Evolutionary conservation across 2,113 vertebrate genomes (phyloP), one percentile per base, ranked within the genome.

Genomic region (Colistium nudipinnis): DNA sequence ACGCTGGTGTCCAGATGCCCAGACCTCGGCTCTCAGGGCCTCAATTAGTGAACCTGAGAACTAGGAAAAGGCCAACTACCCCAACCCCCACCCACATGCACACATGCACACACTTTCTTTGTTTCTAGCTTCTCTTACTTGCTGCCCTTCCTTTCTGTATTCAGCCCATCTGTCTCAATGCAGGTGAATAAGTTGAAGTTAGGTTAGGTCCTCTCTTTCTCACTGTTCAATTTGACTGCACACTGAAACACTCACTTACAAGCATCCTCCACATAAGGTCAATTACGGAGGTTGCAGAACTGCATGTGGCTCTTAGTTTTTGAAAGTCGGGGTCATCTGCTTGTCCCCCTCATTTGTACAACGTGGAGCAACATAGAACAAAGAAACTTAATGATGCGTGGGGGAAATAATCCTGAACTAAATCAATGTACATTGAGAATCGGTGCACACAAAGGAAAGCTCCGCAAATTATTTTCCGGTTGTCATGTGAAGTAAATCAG

Each of bases 31-130:
- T 86, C 89, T 92, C 87, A 87, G 87, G 91, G 76, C 84, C 88
- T 94, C 94, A 94, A 95, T 95, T 95, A 92, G 90, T 89, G 88
- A 93, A 94, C 93, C 89, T 91, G 80, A 81, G 61, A 91, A 93
- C 92, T 88, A 88, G 78, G 89, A 93, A 92, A 93, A 92, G 90
- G 92, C 89, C 91, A 94, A 94, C 94, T 94, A 95, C 47, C 74
- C 91, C 74, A 77, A 45, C 68, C 88, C 82, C 16, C 41, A 9
- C 28, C 49, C 17, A 11, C 48, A 48, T 8, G 6, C 22, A 14
- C 13, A 25, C 47, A 28, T 16, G 9, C 43, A 45, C 11, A 3
- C 24, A 16, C 19, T 60, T 28, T 27, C 17, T 52, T n/a, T 48
- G 47, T 41, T 19, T 13, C 7, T 47, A 16, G 38, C 19, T 27